A percentile compares a stretch with the other conserved stretches of the same genome.
phyloP scores from a whole-genome alignment of 2,888 invertebrate species.

The Thymelicus sylvestris region DNA sequence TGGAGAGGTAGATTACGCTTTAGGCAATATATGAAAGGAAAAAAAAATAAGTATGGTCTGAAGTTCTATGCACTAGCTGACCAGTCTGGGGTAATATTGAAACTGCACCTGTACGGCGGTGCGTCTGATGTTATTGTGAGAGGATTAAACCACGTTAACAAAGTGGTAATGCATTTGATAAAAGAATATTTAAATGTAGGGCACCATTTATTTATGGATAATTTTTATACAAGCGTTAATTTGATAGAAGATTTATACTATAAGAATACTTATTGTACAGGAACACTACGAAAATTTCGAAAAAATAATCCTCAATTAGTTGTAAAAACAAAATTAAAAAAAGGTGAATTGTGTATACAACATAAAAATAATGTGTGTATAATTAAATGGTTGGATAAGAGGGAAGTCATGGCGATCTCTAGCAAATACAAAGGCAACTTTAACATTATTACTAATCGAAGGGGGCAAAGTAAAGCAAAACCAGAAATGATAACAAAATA shows the following conservation, averaged over 20 bases:
- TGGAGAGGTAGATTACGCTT: not conserved
- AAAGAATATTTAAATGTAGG: slow-evolving; percentile 40
- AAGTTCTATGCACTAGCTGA: slow-evolving; percentile 6
- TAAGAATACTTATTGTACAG: slow-evolving; percentile 43
- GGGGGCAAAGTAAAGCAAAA: slow-evolving; percentile 38
- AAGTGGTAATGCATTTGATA: slow-evolving; percentile 40
- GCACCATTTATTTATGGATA: slow-evolving; percentile 43
- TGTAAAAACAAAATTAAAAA: slow-evolving; percentile 37
- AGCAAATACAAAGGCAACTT: slow-evolving; percentile 48
- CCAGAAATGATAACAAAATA: slow-evolving; percentile 42
- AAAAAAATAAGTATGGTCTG: slow-evolving; percentile 2
- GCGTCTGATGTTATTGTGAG: slow-evolving; percentile 42
- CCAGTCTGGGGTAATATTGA: slow-evolving; percentile 42
- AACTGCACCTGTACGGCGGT: slow-evolving; percentile 43
- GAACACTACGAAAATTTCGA: slow-evolving; percentile 40
- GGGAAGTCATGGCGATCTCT: slow-evolving; percentile 49
- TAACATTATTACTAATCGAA: slow-evolving; percentile 40
- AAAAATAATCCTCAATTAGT: slow-evolving; percentile 40
- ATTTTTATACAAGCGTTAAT: slow-evolving; percentile 21
- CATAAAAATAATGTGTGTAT: slow-evolving; percentile 41
- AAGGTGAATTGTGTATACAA: slow-evolving; percentile 38
- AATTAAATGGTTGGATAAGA: slow-evolving; percentile 43
- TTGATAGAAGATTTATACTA: slow-evolving; percentile 40
- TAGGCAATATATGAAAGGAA: slow-evolving; percentile 1
- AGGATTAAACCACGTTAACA: slow-evolving; percentile 43